Percentiles rank a stretch among this genome's conserved stretches.
Evolutionary conservation across 1,140 invertebrate species (phyloP).

Genomic region (Sweltsa coloradensis): DNA sequence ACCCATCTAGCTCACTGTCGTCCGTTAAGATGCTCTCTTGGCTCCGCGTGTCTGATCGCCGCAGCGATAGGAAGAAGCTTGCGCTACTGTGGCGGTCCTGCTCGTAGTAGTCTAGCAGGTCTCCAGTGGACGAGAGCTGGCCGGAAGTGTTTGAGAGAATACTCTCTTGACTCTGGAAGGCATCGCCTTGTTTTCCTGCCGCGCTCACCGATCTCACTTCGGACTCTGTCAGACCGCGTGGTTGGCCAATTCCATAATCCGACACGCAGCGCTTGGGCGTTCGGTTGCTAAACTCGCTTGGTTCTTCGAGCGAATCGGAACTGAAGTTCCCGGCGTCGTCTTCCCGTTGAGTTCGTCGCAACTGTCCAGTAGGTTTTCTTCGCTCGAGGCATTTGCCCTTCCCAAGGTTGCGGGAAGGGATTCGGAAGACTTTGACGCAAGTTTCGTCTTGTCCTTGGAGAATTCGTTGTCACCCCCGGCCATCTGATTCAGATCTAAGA

Average conservation of each 20-base stretch:
- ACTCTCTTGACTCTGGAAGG: conserved; percentile 55
- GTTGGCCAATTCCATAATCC: conserved; percentile 68
- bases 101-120: conserved; percentile 38
- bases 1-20: conserved; percentile 49
- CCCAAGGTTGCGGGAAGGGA: conserved; percentile 4
- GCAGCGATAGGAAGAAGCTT: conserved; percentile 34
- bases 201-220: neutral
- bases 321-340: conserved; percentile 55
- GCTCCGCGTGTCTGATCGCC: conserved; percentile 40
- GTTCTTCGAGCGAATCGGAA: conserved; percentile 61
- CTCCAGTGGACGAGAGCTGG: conserved; percentile 25
- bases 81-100: conserved; percentile 38
- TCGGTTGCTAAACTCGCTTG: conserved; percentile 41
- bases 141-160: conserved; percentile 46
- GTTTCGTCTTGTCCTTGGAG: conserved; percentile 13
- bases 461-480: conserved; percentile 15
- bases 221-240: conserved; percentile 32
- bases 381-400: neutral
- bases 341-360: conserved; percentile 17
- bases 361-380: conserved; percentile 5
- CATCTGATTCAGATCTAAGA: conserved; percentile 30
- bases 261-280: conserved; percentile 49
- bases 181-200: neutral
- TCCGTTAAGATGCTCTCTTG: conserved; percentile 67
- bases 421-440: conserved; percentile 23